Evolutionary conservation across 2,888 invertebrate genomes (phyloP).

Genomic region (Monoplex corrugatus): DNA sequence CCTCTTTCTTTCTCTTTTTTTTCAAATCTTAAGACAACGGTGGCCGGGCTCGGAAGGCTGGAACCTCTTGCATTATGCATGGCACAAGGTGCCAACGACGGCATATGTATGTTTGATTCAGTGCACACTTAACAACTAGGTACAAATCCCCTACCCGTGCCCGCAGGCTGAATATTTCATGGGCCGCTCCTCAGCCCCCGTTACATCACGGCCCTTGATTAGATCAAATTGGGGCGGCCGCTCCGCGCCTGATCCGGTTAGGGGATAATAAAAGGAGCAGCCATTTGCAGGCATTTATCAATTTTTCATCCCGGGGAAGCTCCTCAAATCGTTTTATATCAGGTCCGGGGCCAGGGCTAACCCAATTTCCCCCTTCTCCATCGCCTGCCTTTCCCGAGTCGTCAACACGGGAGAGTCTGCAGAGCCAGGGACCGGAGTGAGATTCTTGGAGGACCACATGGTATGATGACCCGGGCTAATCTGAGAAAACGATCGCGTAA

Average conservation of each 20-base stretch:
- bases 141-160: conserved; percentile 7
- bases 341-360: conserved; percentile 49
- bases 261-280: conserved; percentile 47
- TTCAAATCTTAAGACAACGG: too few species aligned
- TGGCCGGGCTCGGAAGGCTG: too few species aligned
- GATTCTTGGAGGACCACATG: background rate
- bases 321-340: conserved; percentile 57
- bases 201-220: conserved; percentile 50
- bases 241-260: conserved; percentile 42
- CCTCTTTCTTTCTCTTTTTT: too few species aligned
- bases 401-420: background rate
- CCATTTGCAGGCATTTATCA: conserved; percentile 56
- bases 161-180: conserved; percentile 45
- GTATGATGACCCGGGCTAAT: conserved; percentile 27
- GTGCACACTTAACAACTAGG: conserved; percentile 32
- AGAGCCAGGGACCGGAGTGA: too few species aligned
- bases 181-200: background rate
- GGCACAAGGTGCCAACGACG: background rate
- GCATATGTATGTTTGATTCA: conserved; percentile 41
- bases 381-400: background rate
- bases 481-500: conserved; percentile 44
- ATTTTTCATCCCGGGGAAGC: conserved; percentile 53
- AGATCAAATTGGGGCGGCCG: conserved; percentile 43
- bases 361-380: conserved; percentile 33
- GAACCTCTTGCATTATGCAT: conserved; percentile 24